These are phyloP conservation scores for Maconellicoccus hirsutus DNA, from an alignment of 1,140 invertebrate species.

Conservation along the genomic window DNA sequence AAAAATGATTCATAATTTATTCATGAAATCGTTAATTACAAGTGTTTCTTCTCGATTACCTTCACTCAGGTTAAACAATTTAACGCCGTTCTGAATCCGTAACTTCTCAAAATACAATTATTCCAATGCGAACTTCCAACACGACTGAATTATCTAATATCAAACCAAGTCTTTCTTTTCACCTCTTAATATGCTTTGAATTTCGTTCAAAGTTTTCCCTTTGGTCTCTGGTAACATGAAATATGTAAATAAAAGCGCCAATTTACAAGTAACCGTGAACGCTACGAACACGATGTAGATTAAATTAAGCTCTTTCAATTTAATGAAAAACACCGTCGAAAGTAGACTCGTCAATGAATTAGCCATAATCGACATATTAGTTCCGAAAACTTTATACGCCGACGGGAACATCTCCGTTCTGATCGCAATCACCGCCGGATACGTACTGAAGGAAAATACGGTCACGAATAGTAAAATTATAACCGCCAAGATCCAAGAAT, in stretches of 20 bases:
- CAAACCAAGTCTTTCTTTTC: not conserved
- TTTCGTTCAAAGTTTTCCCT: conserved; percentile 62
- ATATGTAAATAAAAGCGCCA: conserved; percentile 39
- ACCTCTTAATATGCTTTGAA: conserved; percentile 40
- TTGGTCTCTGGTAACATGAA: conserved; percentile 69
- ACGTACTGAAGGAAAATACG: not conserved
- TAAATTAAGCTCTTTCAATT: not conserved
- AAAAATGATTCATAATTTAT: no score
- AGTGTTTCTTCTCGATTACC: no score
- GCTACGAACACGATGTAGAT: not conserved
- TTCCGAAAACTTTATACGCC: not conserved
- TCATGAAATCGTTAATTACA: no score
- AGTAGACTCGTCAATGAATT: not conserved
- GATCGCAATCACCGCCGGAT: not conserved
- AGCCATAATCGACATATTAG: not conserved
- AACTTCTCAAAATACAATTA: no score
- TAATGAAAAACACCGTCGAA: not conserved
- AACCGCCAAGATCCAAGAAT: not conserved
- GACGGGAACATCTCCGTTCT: not conserved
- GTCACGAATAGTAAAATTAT: not conserved
- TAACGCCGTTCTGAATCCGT: no score
- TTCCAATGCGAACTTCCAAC: no score
- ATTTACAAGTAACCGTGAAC: not conserved
- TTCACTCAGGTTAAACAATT: no score
- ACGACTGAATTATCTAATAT: no score